Evolutionary conservation across 1,140 invertebrate species (phyloP).

Genomic region (Panagrolaimus sp.): DNA sequence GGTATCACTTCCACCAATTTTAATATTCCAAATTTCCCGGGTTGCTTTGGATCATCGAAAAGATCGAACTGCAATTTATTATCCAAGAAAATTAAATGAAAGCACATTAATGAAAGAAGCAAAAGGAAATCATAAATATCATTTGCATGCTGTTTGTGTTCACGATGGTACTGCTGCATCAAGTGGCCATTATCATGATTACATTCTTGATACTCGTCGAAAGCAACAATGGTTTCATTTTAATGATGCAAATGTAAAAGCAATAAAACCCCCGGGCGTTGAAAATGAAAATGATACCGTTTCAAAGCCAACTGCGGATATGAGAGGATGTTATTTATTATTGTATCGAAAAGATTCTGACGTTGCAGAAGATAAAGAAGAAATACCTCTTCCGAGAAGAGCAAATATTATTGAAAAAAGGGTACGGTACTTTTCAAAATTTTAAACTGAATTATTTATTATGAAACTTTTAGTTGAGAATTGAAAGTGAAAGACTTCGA

Average conservation of each 20-base stretch:
- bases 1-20: not conserved
- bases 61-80: not conserved
- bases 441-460: not conserved
- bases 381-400: not conserved
- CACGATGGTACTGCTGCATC: conserved; percentile 2
- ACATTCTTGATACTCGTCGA: not conserved
- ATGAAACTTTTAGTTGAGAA: not conserved
- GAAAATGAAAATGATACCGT: not conserved
- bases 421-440: not conserved
- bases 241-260: not conserved
- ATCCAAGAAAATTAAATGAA: conserved; percentile 8
- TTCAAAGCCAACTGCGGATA: not conserved
- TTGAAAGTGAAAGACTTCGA: not conserved
- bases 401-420: conserved; percentile 1
- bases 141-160: not conserved
- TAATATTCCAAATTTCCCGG: conserved; percentile 11
- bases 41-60: conserved; percentile 1
- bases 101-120: not conserved
- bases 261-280: not conserved
- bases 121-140: not conserved
- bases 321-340: not conserved
- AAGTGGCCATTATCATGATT: conserved; percentile 8
- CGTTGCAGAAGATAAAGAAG: not conserved
- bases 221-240: conserved; percentile 8
- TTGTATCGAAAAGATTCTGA: not conserved